Percentiles rank a stretch among this genome's conserved stretches.
These are phyloP conservation scores for Scaptomyza montana DNA, from an alignment of 1,140 invertebrate genomes.

Conservation along the genomic window DNA sequence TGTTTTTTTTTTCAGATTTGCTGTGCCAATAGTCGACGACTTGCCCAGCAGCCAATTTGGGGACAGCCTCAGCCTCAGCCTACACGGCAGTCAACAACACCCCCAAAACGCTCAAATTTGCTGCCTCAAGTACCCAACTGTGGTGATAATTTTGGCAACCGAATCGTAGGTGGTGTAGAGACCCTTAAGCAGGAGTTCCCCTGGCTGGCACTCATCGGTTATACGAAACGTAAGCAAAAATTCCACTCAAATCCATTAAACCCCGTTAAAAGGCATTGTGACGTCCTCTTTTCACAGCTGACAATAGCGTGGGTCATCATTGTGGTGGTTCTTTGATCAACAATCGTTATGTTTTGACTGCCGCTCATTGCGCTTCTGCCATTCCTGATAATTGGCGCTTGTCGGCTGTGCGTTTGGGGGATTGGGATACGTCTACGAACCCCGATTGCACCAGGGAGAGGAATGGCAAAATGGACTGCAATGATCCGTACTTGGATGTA, in stretches of 20 bases:
- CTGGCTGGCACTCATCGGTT: slow-evolving; percentile 87
- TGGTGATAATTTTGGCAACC: slow-evolving; percentile 83
- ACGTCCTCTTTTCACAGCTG: slow-evolving; percentile 33
- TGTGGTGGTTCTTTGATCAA: slow-evolving; percentile 90
- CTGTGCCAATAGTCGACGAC: slow-evolving; percentile 51
- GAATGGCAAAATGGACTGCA: slow-evolving; percentile 73
- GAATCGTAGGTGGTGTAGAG: slow-evolving; percentile 86
- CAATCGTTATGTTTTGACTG: slow-evolving; percentile 86
- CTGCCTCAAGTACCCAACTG: slow-evolving; percentile 62
- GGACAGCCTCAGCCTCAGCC: slow-evolving; percentile 11
- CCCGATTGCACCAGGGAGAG: slow-evolving; percentile 85
- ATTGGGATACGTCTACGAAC: slow-evolving; percentile 86
- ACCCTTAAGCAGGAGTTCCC: slow-evolving; percentile 88
- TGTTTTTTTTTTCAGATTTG: slow-evolving; percentile 47
- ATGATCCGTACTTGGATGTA: slow-evolving; percentile 85
- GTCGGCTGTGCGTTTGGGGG: slow-evolving; percentile 86
- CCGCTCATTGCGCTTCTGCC: slow-evolving; percentile 90
- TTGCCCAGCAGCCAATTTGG: slow-evolving; percentile 35
- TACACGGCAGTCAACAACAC: background rate
- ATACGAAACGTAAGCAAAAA: slow-evolving; percentile 69
- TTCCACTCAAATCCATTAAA: too few species aligned
- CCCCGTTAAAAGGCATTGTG: background rate
- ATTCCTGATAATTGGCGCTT: slow-evolving; percentile 72
- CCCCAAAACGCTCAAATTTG: slow-evolving; percentile 18
- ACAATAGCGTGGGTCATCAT: slow-evolving; percentile 73